Percentiles rank a stretch among this genome's conserved stretches.
Evolutionary conservation across 2,888 invertebrate species (phyloP).

Genomic region (Eupithecia insigniata): DNA sequence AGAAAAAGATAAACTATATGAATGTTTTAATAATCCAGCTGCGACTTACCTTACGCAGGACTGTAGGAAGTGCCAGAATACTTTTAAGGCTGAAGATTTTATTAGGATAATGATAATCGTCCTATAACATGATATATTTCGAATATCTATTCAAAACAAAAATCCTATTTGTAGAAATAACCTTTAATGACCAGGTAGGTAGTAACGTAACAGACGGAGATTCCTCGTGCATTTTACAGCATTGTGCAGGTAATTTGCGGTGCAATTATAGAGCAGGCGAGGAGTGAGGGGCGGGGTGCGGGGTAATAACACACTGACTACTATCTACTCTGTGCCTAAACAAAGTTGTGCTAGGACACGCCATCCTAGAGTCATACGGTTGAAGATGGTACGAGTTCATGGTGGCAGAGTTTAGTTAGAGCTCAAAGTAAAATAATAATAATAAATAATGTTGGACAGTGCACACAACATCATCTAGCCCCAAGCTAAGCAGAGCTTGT

Average conservation of each 20-base stretch:
- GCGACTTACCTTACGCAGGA: too few relatives aligned
- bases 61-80: too few relatives aligned
- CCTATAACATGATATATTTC: too few relatives aligned
- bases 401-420: too few relatives aligned
- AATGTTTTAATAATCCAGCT: too few relatives aligned
- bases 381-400: slow-evolving; percentile 18
- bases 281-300: not conserved
- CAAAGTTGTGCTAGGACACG: slow-evolving; percentile 42
- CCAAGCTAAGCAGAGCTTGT: too few relatives aligned
- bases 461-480: too few relatives aligned
- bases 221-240: slow-evolving; percentile 1
- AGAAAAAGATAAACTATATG: too few relatives aligned
- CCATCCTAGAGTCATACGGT: slow-evolving; percentile 19
- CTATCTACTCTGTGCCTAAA: slow-evolving; percentile 44
- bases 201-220: not conserved
- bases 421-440: too few relatives aligned
- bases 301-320: slow-evolving; percentile 38
- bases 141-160: not conserved
- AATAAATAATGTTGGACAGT: too few relatives aligned
- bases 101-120: too few relatives aligned
- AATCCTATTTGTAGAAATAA: not conserved
- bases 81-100: too few relatives aligned
- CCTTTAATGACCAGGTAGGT: not conserved
- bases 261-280: slow-evolving; percentile 35
- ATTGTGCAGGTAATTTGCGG: slow-evolving; percentile 17